Percentiles rank a stretch among this genome's conserved stretches.
phyloP scores from a whole-genome alignment of 1,140 invertebrate species.

The Apis laboriosa region DNA sequence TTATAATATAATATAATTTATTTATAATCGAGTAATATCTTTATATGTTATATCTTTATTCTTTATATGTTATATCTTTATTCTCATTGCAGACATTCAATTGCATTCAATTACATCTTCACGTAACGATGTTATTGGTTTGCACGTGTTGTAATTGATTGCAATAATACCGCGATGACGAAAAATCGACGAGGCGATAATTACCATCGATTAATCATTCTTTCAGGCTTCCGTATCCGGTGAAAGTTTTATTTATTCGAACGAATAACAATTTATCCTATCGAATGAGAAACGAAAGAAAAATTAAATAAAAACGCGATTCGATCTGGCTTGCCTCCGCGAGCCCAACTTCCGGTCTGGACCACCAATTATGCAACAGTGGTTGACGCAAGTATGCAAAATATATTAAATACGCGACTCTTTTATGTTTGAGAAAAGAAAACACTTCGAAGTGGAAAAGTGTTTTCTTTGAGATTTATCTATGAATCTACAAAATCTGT shows the following conservation, averaged over 20 bases:
- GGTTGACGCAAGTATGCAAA: neutral
- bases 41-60: too few species aligned
- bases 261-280: neutral
- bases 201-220: neutral
- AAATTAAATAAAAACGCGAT: neutral
- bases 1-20: too few species aligned
- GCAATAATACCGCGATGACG: neutral
- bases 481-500: too few species aligned
- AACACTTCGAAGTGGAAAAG: neutral
- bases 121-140: neutral
- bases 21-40: too few species aligned
- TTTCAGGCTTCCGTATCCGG: slow-evolving; percentile 19
- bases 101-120: neutral
- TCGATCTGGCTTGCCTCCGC: too few species aligned
- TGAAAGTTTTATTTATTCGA: slow-evolving; percentile 19
- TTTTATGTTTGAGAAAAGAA: too few species aligned
- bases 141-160: too few species aligned
- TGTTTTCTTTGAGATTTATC: neutral
- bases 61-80: too few species aligned
- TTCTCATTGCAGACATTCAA: too few species aligned
- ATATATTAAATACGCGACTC: too few species aligned
- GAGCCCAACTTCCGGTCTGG: neutral
- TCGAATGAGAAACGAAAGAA: neutral
- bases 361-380: slow-evolving; percentile 7
- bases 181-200: neutral